Percentiles rank a stretch among this genome's conserved stretches.
Evolutionary conservation across 2,113 vertebrate species (phyloP).

Genomic region (Rhinichthys klamathensis): DNA sequence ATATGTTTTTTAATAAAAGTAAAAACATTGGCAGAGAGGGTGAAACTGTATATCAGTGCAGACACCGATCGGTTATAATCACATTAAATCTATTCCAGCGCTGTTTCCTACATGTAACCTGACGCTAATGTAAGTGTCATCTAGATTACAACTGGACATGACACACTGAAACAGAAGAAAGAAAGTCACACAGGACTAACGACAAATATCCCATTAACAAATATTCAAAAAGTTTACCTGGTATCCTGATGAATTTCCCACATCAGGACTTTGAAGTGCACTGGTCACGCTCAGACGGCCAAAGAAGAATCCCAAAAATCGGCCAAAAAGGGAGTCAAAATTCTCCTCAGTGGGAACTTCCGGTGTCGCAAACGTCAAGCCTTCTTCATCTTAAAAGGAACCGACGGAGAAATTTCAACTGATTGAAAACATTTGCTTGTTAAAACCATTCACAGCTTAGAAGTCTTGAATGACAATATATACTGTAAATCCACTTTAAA

Average conservation of each 20-base stretch:
- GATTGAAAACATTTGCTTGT: not conserved
- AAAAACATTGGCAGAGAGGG: constrained; percentile 6
- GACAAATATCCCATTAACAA: not conserved
- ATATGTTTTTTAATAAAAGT: constrained; percentile 3
- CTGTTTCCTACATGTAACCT: not conserved
- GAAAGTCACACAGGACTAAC: not conserved
- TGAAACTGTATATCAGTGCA: not conserved
- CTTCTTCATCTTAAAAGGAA: constrained; percentile 78
- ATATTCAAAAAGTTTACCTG: constrained; percentile 63
- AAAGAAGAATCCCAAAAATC: constrained; percentile 71
- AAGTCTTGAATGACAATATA: not conserved
- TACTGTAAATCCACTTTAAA: not conserved
- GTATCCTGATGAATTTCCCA: constrained; percentile 72
- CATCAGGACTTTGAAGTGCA: constrained; percentile 6
- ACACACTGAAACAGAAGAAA: not conserved
- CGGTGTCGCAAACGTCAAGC: constrained; percentile 78
- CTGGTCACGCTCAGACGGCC: constrained; percentile 37
- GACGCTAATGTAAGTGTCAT: not conserved
- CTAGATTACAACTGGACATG: not conserved
- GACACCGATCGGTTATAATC: not conserved
- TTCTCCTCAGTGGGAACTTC: constrained; percentile 81
- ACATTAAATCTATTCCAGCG: not conserved
- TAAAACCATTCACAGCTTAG: not conserved
- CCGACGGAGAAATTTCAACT: not conserved
- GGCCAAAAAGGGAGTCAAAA: constrained; percentile 81